Base-by-base conservation (phyloP, 2,888 invertebrate genomes). In the Coelopa pilipes region DNA sequence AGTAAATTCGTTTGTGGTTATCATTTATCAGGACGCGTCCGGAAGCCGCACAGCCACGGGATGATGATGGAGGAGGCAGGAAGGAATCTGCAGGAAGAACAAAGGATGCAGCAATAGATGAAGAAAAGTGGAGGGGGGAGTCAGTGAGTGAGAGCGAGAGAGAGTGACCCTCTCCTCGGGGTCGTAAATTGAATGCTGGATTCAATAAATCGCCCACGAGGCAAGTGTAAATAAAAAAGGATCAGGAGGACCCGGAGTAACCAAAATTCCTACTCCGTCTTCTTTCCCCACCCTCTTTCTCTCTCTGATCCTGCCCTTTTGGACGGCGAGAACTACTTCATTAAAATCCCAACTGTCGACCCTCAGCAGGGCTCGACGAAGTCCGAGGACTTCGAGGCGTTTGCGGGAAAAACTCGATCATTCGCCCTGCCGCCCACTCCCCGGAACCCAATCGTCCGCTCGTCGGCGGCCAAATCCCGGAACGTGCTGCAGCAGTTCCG, bases 1-100 rank as follows among this genome's bases (percentile, higher is more conserved):
- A 55, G 71, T 55, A 71, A 65, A 71, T 55, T 53, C 63, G 71
- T 46, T 63, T 71, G 71, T 65, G 71, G 71, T 55, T 55, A 63
- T 65, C 71, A 63, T 71, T 53, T 55, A 63, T 71, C 71, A 47
- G 55, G 47, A 71, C 45, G 71, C 45, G 65, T 65, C 55, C 65
- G 1, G 63, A 59, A 21, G 49, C 53, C 19, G 45, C 10, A 60
- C 19, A n/a, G 19, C 55, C 10, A 24, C 55, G 12, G 2, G 34
- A 34, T 2, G 34, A 34, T 34, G 34, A 34, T 34, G 34, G 34
- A 34, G 34, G 7, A 34, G 34, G 34, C 4, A 34, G 34, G 7
- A 34, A 7, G 15, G 13, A 13, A 7, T 12, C n/a, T 12, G n/a
- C 46, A 11, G 69, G 34, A 34, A 34, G 34, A 34, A 34, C 34